phyloP scores from a whole-genome alignment of 2,797 vertebrate genomes.

The Coregonus ussuriensis region DNA sequence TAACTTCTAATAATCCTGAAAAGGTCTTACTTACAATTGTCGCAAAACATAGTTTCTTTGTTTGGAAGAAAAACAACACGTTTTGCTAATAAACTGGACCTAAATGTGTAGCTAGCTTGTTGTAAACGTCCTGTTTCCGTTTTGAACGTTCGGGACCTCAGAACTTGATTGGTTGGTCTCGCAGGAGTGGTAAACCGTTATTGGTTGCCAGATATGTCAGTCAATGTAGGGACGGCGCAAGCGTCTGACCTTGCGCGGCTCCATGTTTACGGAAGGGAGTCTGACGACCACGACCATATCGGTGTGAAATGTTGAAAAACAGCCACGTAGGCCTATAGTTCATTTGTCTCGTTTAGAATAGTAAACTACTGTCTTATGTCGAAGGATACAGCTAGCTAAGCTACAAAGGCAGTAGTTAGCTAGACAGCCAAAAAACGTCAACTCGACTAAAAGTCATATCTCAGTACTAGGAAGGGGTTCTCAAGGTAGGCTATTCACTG shows the following conservation, averaged over 20 bases:
- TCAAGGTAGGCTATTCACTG: background rate
- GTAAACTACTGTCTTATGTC: background rate
- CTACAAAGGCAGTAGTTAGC: background rate
- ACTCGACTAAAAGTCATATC: background rate
- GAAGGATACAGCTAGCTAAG: background rate
- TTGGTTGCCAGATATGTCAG: slow-evolving; percentile 6
- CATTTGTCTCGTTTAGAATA: background rate
- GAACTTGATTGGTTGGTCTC: slow-evolving; percentile 46
- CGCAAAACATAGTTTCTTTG: slow-evolving; percentile 74
- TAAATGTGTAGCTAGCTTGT: background rate
- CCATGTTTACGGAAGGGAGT: slow-evolving; percentile 63
- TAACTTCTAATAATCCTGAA: background rate
- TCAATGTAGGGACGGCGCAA: background rate
- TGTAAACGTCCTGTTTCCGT: slow-evolving; percentile 59
- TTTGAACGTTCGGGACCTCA: background rate
- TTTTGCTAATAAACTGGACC: background rate
- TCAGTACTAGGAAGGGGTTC: background rate
- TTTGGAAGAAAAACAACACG: background rate
- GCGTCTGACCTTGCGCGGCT: background rate
- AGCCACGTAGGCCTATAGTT: background rate
- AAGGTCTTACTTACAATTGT: slow-evolving; percentile 71
- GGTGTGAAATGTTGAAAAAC: background rate
- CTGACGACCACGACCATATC: background rate
- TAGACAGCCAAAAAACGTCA: background rate
- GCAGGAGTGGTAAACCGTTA: background rate